These are phyloP conservation scores for Imbricaverruca yamaguchii DNA, from an alignment of 2,888 invertebrate species.

Conservation along the genomic window DNA sequence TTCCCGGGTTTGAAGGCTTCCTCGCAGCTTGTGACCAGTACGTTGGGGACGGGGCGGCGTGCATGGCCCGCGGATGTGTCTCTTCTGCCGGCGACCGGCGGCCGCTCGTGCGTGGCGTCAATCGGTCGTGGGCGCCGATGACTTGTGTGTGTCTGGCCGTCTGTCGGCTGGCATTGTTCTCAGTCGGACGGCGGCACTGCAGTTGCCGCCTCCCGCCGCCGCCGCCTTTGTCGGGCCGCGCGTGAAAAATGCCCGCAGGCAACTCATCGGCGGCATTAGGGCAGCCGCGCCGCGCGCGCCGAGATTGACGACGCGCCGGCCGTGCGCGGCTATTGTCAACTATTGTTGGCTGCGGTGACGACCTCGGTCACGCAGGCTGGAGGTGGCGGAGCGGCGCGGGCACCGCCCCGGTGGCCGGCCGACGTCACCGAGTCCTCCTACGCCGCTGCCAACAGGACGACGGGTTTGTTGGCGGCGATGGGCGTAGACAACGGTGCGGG, in stretches of 20 bases:
- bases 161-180: neutral
- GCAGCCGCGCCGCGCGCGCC: neutral
- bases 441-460: too few species aligned
- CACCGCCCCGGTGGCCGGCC: neutral
- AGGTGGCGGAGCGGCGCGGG: neutral
- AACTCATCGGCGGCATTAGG: constrained; percentile 9
- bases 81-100: neutral
- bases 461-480: too few species aligned
- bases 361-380: neutral
- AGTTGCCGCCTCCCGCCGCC: neutral
- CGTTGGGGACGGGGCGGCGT: too few species aligned
- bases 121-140: neutral
- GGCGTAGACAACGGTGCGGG: too few species aligned
- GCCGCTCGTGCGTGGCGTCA: neutral
- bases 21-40: too few species aligned
- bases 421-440: neutral
- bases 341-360: neutral
- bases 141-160: neutral
- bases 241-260: neutral
- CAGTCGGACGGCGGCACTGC: too few species aligned
- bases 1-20: too few species aligned
- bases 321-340: neutral
- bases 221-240: neutral
- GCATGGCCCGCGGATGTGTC: too few species aligned
- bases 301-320: constrained; percentile 11